Evolutionary conservation across 2,888 invertebrate species (phyloP).

Genomic region (Himalopsyche kuldschensis): DNA sequence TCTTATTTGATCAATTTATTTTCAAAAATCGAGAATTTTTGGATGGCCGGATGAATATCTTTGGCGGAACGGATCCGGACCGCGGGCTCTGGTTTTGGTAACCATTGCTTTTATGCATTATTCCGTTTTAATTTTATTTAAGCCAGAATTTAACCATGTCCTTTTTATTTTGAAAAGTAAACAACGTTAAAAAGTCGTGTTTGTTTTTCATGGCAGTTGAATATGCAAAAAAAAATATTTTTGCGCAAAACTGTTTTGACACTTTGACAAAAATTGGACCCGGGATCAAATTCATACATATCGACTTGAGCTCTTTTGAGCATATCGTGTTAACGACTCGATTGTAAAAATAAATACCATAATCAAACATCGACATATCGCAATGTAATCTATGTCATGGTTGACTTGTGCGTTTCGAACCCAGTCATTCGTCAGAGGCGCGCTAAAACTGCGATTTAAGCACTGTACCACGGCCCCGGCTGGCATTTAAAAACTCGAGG

Average conservation of each 20-base stretch:
- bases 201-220: too few relatives aligned
- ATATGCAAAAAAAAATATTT: too few relatives aligned
- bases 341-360: background rate
- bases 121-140: too few relatives aligned
- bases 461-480: background rate
- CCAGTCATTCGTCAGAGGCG: background rate
- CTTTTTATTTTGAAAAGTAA: too few relatives aligned
- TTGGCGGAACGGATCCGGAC: too few relatives aligned
- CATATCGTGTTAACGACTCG: background rate
- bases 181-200: too few relatives aligned
- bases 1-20: too few relatives aligned
- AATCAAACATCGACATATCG: background rate
- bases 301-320: background rate
- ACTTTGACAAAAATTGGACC: background rate
- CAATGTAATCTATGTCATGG: background rate
- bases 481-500: background rate
- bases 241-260: too few relatives aligned
- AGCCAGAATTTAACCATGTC: too few relatives aligned
- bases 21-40: too few relatives aligned
- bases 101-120: accelerated
- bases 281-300: background rate
- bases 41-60: too few relatives aligned
- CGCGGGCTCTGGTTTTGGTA: too few relatives aligned
- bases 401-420: background rate
- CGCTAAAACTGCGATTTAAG: background rate